Percentiles rank a stretch among this genome's conserved stretches.
phyloP scores from a whole-genome alignment of 2,113 vertebrate genomes.

The Cheirogaleus medius region DNA sequence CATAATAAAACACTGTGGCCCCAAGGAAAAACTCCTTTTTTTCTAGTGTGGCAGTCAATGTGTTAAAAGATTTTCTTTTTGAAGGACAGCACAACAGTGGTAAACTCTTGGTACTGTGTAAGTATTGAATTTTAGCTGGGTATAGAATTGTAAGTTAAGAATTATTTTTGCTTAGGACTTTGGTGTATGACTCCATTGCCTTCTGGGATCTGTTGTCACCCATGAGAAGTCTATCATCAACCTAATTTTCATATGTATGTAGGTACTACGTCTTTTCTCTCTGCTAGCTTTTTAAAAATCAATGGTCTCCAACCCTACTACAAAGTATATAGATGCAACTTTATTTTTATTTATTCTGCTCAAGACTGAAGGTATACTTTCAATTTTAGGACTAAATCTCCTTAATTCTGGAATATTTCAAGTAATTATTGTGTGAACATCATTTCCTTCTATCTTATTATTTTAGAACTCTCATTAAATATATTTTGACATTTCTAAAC shows the following conservation, averaged over 20 bases:
- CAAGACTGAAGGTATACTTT: slow-evolving; percentile 3
- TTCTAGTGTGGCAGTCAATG: no score
- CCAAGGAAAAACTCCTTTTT: no score
- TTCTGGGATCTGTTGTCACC: not conserved
- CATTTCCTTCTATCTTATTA: not conserved
- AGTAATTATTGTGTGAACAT: not conserved
- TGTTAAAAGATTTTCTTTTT: not conserved
- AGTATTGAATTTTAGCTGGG: slow-evolving; percentile 50
- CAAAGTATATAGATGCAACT: not conserved
- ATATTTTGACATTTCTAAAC: not conserved
- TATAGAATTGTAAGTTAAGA: slow-evolving; percentile 36
- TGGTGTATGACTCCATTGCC: not conserved
- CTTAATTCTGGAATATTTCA: slow-evolving; percentile 10
- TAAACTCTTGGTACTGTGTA: not conserved
- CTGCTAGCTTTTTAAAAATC: not conserved
- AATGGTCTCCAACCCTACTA: not conserved
- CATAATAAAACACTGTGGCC: no score
- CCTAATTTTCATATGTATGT: slow-evolving; percentile 11
- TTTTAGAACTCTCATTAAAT: not conserved
- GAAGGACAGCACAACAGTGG: not conserved
- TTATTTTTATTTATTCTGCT: slow-evolving; percentile 7
- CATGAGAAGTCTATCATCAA: not conserved
- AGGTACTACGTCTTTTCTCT: not conserved
- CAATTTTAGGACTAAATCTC: slow-evolving; percentile 20
- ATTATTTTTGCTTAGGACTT: not conserved